A percentile compares a stretch with the other conserved stretches of the same genome.
Conservation (phyloP, 2,888 invertebrate species). For the Anaspis maculata region DNA sequence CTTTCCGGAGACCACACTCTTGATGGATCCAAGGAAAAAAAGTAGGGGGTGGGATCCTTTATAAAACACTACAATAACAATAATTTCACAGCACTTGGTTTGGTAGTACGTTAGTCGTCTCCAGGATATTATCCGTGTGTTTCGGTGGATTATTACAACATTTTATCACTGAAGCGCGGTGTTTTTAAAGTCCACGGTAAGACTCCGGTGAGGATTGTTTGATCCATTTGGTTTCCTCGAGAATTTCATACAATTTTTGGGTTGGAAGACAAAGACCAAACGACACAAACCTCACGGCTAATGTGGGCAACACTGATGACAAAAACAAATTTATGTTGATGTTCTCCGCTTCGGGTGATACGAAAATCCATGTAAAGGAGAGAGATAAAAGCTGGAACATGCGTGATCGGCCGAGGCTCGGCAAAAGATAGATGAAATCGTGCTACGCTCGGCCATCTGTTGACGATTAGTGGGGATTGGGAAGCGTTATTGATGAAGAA, state of each 20-base stretch:
- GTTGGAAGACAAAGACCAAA: slow-evolving; percentile 30
- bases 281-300: slow-evolving; percentile 24
- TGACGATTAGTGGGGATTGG: too few relatives aligned
- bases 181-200: slow-evolving; percentile 4
- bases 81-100: slow-evolving; percentile 15
- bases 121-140: too few relatives aligned
- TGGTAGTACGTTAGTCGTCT: too few relatives aligned
- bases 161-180: slow-evolving; percentile 20
- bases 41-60: slow-evolving; percentile 23
- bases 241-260: slow-evolving; percentile 20
- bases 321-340: slow-evolving; percentile 28
- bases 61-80: slow-evolving; percentile 21
- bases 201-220: too few relatives aligned
- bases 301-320: slow-evolving; percentile 27
- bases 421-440: too few relatives aligned
- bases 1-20: too few relatives aligned
- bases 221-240: slow-evolving; percentile 9
- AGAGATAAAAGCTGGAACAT: neutral
- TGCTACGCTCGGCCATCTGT: too few relatives aligned
- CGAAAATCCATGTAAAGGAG: neutral
- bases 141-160: too few relatives aligned
- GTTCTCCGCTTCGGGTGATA: slow-evolving; percentile 22
- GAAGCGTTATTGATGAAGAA: too few relatives aligned
- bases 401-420: too few relatives aligned
- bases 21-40: too few relatives aligned